phyloP scores from a whole-genome alignment of 2,797 vertebrate species.

The Lindbergichthys nudifrons region DNA sequence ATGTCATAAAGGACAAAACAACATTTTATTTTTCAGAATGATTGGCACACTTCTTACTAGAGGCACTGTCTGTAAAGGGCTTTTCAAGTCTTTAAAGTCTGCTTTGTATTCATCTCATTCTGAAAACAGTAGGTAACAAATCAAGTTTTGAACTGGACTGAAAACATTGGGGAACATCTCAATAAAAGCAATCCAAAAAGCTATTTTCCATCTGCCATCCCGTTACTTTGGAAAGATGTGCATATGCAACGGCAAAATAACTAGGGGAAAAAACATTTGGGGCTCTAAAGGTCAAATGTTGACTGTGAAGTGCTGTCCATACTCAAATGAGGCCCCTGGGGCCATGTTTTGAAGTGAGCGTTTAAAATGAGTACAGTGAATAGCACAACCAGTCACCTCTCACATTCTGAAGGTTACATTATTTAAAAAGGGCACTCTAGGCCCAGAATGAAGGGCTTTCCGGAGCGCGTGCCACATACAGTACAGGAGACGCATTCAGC shows the following conservation, averaged over 20 bases:
- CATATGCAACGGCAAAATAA: constrained; percentile 67
- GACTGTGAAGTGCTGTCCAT: constrained; percentile 72
- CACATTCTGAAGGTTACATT: constrained; percentile 74
- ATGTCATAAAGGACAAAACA: constrained; percentile 7
- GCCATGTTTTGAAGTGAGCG: constrained; percentile 71
- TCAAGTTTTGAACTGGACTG: constrained; percentile 32
- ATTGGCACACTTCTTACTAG: constrained; percentile 12
- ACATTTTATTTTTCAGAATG: constrained; percentile 12
- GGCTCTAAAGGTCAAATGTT: constrained; percentile 80
- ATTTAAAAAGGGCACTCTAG: constrained; percentile 72
- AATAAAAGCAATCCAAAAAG: constrained; percentile 57
- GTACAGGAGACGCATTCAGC: constrained; percentile 26
- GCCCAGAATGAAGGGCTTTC: constrained; percentile 58
- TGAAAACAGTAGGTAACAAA: constrained; percentile 50
- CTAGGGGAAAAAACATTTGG: constrained; percentile 58
- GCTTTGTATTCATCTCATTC: constrained; percentile 37
- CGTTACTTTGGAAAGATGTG: constrained; percentile 68
- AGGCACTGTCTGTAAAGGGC: constrained; percentile 1
- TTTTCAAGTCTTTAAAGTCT: constrained; percentile 13
- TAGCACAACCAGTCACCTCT: constrained; percentile 71
- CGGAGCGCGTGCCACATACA: constrained; percentile 32
- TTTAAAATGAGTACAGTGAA: constrained; percentile 77
- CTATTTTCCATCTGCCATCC: constrained; percentile 63
- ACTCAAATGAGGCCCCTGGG: constrained; percentile 73
- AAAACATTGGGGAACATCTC: constrained; percentile 11